phyloP scores from a whole-genome alignment of 2,888 invertebrate genomes.

The Melanostoma mellinum region DNA sequence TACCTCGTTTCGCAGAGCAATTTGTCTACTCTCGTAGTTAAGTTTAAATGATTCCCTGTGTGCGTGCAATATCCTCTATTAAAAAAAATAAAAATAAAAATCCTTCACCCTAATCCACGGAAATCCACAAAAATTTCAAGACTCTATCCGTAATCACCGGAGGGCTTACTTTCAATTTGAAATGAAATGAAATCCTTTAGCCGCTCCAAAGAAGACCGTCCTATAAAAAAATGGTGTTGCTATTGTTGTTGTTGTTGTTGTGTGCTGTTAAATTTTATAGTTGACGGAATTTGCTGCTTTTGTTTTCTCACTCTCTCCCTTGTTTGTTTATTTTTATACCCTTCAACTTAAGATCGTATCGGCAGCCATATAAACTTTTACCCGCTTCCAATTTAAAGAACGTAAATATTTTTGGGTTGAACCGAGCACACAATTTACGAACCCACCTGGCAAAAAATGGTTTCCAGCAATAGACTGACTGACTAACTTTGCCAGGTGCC shows the following conservation, averaged over 20 bases:
- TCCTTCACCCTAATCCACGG: conserved; percentile 15
- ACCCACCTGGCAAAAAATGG: not conserved
- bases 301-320: no score
- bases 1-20: not conserved
- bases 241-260: no score
- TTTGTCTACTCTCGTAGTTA: not conserved
- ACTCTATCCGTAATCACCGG: conserved; percentile 3
- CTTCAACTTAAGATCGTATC: not conserved
- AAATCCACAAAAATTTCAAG: conserved; percentile 25
- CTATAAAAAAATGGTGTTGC: not conserved
- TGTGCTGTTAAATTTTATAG: no score
- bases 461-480: not conserved
- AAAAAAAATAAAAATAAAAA: conserved; percentile 3
- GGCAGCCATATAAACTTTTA: not conserved
- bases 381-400: conserved; percentile 16
- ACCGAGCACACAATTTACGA: not conserved
- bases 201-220: not conserved
- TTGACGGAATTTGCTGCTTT: no score
- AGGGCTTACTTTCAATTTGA: not conserved
- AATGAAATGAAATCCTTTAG: not conserved
- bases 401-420: conserved; percentile 24
- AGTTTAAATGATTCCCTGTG: not conserved
- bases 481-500: not conserved
- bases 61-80: not conserved
- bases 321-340: no score